Evolutionary conservation across 2,797 vertebrate species (phyloP).

Genomic region (Muscicapa comitata): DNA sequence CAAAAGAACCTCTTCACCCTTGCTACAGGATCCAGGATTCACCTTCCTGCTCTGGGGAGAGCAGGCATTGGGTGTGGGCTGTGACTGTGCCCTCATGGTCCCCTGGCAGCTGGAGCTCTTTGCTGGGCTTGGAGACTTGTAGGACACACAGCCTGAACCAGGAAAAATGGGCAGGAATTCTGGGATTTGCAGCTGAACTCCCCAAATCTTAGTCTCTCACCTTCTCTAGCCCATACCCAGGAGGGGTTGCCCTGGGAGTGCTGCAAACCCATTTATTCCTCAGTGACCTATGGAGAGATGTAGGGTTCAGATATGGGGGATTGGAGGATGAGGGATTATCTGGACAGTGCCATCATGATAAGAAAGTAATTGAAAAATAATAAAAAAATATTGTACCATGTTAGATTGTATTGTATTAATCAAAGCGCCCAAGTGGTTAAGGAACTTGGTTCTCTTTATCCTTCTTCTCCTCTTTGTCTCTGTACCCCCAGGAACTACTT

Average conservation of each 20-base stretch:
- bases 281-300: neutral
- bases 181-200: neutral
- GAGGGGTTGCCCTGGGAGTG: neutral
- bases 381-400: neutral
- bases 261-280: neutral
- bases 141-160: neutral
- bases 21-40: accelerated
- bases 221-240: neutral
- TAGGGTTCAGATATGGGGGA: neutral
- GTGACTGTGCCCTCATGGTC: neutral
- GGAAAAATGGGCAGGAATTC: neutral
- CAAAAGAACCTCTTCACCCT: neutral
- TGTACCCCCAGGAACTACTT: neutral
- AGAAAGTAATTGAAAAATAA: neutral
- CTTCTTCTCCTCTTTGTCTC: neutral
- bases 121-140: neutral
- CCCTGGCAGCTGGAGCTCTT: neutral
- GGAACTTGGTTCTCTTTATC: neutral
- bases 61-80: neutral
- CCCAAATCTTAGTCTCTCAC: neutral
- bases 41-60: neutral
- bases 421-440: neutral
- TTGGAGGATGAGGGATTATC: neutral
- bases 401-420: neutral
- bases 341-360: neutral